Base-by-base conservation (phyloP, 2,113 vertebrate species). In the Channa argus region DNA sequence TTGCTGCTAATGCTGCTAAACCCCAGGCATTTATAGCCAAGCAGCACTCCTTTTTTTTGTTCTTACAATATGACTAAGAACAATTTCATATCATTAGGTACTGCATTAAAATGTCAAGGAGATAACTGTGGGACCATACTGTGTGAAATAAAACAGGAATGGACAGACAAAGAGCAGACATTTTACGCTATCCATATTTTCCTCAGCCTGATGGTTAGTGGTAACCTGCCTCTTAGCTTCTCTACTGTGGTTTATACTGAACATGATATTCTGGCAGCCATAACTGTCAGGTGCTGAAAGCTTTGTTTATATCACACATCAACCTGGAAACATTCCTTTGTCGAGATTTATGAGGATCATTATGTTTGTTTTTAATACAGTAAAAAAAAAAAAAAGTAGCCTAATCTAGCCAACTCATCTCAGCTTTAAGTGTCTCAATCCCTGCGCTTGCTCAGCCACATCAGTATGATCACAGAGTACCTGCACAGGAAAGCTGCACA, bases 221-320 rank as follows among this genome's bases (percentile, higher is more conserved):
- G 64, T 87, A 86, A 86, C 83, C 70, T 73, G 79, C 70, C 79
- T 79, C 79, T 74, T 13, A 85, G 63, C 77, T 78, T 61, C 54
- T 56, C 68, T 84, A 45, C 84, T 86, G 79, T 64, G 86, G 88
- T 89, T 93, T 88, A 73, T 71, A 78, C 77, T 79, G 75, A 91
- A 89, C 91, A 91, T 78, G 74, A 88, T 87, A 55, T 79, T 89
- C 84, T 90, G 91, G 91, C 91, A 85, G 73, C 62, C 24, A 11
- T 63, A 64, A 77, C 78, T 80, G 76, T 87, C 91, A 90, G 91
- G 85, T 92, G 89, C 89, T 87, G 86, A 89, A 88, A 90, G 76
- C 83, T 71, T 84, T 89, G 86, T 92, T 92, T 92, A 89, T 90
- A 89, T 91, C 83, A 86, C 76, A 88, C 80, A 87, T 85, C 63